Base-by-base conservation (phyloP, 2,797 vertebrate genomes). In the Falco rusticolus region DNA sequence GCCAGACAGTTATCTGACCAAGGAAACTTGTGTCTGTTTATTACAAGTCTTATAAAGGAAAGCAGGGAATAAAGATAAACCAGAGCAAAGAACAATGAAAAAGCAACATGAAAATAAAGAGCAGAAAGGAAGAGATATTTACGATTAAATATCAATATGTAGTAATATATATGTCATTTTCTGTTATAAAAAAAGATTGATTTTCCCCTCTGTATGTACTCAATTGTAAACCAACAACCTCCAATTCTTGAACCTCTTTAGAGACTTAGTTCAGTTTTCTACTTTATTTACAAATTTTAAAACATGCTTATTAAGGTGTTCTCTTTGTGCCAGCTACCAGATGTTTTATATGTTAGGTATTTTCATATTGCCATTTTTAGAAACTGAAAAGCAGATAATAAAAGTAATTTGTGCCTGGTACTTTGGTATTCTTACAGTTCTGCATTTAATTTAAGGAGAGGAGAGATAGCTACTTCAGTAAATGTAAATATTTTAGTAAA, bases 151-250 rank as follows among this genome's bases (percentile, higher is more conserved):
- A 77, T 41, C 41, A 41, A 41, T 41, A 60, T 19, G 2, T 60
- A 29, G 63, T 56, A 17, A 37, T 47, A 14, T 39, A 12, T 22
- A 9, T 71, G 21, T 15, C 2, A 29, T n/a, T 83, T 69, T 65
- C 21, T 65, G 0, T 77, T 48, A 14, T 37, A n/a, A 57, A 37
- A 77, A 34, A 69, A 11, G 6, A 31, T 26, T 65, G 5, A 0
- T 2, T 21, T 80, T 66, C 7, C 7, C 7, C 2, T n/a, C 5
- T 29, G 1, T 14, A 12, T 33, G 9, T n/a, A 21, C 16, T 51
- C 11, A 57, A 0, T 31, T 64, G 24, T 81, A 69, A 81, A 45
- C 11, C 45, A 75, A 10, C 13, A 88, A 6, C 21, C 16, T 82
- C 13, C n/a, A 53, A 7, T 74, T 77, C 48, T 53, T 26, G 16